Conservation (phyloP, 2,888 invertebrate species). For the Andrena haemorrhoa region DNA sequence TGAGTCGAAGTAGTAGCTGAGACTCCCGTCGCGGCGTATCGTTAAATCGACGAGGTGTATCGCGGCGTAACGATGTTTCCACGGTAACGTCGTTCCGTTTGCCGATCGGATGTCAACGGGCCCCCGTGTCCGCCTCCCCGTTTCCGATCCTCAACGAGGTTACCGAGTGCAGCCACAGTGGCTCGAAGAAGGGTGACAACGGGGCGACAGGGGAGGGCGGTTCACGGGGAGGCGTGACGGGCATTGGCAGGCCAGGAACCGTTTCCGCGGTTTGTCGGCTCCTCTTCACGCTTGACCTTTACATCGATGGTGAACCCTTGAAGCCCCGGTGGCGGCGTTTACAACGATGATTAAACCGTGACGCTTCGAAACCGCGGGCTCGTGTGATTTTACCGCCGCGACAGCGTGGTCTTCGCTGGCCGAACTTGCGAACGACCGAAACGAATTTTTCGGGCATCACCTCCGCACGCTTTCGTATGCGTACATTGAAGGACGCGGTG, state of each 20-base stretch:
- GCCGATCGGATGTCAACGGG: constrained; percentile 72
- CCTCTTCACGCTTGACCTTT: constrained; percentile 36
- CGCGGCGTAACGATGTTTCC: constrained; percentile 62
- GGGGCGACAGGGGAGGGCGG: neutral
- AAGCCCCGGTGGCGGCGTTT: constrained; percentile 76
- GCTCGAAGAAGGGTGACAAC: constrained; percentile 12
- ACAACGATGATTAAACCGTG: constrained; percentile 80
- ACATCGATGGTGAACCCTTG: constrained; percentile 58
- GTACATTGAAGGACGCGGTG: no score
- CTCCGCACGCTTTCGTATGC: no score
- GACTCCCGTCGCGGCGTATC: constrained; percentile 42
- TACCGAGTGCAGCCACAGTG: constrained; percentile 48
- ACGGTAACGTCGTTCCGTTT: constrained; percentile 63
- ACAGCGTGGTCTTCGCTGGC: constrained; percentile 28
- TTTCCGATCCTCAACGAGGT: constrained; percentile 65
- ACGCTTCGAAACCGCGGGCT: constrained; percentile 70
- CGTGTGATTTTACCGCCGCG: constrained; percentile 47
- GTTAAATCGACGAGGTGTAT: constrained; percentile 61
- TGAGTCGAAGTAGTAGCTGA: constrained; percentile 46
- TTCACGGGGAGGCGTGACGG: constrained; percentile 21
- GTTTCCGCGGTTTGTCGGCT: constrained; percentile 54
- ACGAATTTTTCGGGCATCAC: constrained; percentile 28
- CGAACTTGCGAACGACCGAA: constrained; percentile 22
- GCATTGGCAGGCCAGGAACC: constrained; percentile 34
- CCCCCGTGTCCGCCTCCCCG: constrained; percentile 64